These are phyloP conservation scores for Hydrolagus colliei DNA, from an alignment of 2,797 vertebrate genomes.

Conservation along the genomic window DNA sequence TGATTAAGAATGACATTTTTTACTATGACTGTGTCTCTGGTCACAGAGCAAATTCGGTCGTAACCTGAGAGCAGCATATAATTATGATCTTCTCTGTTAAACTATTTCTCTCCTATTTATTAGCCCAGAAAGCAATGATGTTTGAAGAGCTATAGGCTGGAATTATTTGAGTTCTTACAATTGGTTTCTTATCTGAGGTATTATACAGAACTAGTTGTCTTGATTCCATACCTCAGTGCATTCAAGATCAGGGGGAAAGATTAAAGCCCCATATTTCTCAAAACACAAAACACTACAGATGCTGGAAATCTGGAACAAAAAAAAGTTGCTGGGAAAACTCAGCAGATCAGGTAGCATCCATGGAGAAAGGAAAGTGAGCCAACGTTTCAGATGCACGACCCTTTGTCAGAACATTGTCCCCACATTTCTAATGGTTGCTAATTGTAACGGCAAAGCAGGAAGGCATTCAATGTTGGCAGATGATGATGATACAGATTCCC, in stretches of 20 bases:
- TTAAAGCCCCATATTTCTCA: not conserved
- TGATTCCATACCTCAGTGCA: not conserved
- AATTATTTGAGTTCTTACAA: not conserved
- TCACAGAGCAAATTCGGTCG: constrained; percentile 57
- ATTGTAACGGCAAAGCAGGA: too few species aligned
- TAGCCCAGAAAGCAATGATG: constrained; percentile 32
- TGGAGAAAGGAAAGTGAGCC: too few species aligned
- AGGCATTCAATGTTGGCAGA: too few species aligned
- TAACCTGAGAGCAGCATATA: constrained; percentile 58
- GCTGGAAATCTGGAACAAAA: too few species aligned
- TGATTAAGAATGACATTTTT: constrained; percentile 66
- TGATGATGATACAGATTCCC: too few species aligned
- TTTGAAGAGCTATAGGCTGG: not conserved
- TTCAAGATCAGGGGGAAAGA: not conserved
- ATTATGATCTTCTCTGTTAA: constrained; percentile 56
- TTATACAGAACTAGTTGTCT: not conserved
- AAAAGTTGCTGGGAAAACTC: too few species aligned
- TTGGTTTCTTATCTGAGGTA: not conserved
- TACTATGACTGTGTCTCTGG: constrained; percentile 50
- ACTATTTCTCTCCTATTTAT: constrained; percentile 52
- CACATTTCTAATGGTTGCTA: too few species aligned
- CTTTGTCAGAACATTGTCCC: too few species aligned
- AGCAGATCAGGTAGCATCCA: too few species aligned
- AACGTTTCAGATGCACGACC: too few species aligned
- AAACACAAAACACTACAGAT: too few species aligned